Evolutionary conservation across 2,113 vertebrate genomes (phyloP).

Genomic region (Protomyctophum bolini): DNA sequence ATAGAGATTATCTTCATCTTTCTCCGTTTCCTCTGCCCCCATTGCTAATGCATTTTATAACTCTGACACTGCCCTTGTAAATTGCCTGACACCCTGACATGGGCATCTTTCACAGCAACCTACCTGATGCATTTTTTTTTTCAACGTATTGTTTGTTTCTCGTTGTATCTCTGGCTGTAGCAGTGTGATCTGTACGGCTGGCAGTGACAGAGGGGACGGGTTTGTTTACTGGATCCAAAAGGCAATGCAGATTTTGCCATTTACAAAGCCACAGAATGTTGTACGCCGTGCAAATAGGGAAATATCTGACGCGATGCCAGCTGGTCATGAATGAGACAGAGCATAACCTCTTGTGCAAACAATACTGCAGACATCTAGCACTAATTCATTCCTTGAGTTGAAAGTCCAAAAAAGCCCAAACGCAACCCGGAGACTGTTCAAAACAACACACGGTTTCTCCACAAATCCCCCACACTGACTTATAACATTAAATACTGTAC

Average conservation of each 20-base stretch:
- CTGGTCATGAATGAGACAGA: slow-evolving; percentile 66
- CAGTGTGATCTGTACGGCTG: slow-evolving; percentile 37
- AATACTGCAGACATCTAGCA: slow-evolving; percentile 41
- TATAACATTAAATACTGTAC: slow-evolving; percentile 41
- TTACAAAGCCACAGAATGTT: slow-evolving; percentile 61
- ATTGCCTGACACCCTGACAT: slow-evolving; percentile 42
- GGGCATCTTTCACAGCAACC: slow-evolving; percentile 44
- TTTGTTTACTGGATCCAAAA: slow-evolving; percentile 54
- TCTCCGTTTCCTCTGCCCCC: slow-evolving; percentile 36
- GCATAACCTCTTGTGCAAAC: slow-evolving; percentile 43
- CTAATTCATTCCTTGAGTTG: slow-evolving; percentile 63
- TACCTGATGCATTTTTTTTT: slow-evolving; percentile 57
- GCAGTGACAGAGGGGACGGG: slow-evolving; percentile 20
- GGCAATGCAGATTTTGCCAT: slow-evolving; percentile 69
- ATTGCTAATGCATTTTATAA: slow-evolving; percentile 65
- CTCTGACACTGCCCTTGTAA: slow-evolving; percentile 13
- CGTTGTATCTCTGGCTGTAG: slow-evolving; percentile 44
- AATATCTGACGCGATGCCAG: slow-evolving; percentile 66
- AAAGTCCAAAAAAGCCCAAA: slow-evolving; percentile 13
- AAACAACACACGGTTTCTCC: slow-evolving; percentile 30
- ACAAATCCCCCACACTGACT: slow-evolving; percentile 2
- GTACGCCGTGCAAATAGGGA: slow-evolving; percentile 54
- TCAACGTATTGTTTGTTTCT: slow-evolving; percentile 55
- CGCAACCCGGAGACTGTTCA: slow-evolving; percentile 41
- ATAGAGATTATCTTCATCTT: slow-evolving; percentile 61